Conservation (phyloP, 2,113 vertebrate genomes). For the Phaethornis superciliosus region DNA sequence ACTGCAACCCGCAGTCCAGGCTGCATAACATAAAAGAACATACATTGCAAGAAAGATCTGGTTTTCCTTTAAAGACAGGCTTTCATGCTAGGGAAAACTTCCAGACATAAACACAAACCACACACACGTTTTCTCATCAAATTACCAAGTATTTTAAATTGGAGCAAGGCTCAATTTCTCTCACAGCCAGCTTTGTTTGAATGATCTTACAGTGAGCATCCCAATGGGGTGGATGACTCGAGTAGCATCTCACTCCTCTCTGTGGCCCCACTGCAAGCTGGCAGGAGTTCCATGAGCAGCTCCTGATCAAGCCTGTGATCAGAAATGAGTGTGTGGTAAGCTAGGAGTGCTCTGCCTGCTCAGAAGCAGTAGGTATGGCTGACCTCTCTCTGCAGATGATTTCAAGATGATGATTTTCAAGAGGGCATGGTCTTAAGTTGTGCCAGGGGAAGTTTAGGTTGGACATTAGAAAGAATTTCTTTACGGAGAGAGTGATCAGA, state of each 20-base stretch:
- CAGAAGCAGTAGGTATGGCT: background rate
- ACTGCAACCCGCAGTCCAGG: conserved; percentile 26
- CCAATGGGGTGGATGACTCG: background rate
- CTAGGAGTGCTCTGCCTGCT: accelerated
- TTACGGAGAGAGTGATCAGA: too few relatives aligned
- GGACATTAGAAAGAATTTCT: too few relatives aligned
- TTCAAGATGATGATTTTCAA: too few relatives aligned
- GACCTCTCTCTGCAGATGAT: background rate
- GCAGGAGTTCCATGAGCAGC: background rate
- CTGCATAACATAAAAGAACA: conserved; percentile 65
- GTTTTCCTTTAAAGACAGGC: conserved; percentile 43
- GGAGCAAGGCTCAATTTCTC: background rate
- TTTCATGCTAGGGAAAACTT: conserved; percentile 34
- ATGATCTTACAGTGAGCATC: background rate
- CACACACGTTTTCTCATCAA: background rate
- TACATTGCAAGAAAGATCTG: conserved; percentile 37
- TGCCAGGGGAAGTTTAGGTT: too few relatives aligned
- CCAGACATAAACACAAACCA: conserved; percentile 60
- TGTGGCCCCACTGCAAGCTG: background rate
- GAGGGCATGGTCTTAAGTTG: too few relatives aligned
- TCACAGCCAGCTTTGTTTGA: background rate
- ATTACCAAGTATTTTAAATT: background rate
- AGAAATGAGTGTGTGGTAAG: background rate
- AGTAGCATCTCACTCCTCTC: background rate
- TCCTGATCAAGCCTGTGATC: background rate